These are phyloP conservation scores for Hybos culiciformis DNA, from an alignment of 2,888 invertebrate genomes.

Conservation along the genomic window DNA sequence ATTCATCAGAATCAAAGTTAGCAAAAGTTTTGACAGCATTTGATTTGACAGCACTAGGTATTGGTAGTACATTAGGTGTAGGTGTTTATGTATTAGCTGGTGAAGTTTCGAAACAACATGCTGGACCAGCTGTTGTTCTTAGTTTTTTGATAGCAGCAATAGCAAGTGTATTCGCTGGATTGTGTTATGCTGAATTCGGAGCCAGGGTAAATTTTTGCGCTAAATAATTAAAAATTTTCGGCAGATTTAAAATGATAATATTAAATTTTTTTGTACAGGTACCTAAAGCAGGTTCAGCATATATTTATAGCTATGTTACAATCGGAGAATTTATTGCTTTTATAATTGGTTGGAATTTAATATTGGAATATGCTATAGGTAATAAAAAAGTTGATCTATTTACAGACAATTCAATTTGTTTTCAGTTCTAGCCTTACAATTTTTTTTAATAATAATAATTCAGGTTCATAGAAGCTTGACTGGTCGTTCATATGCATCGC, in stretches of 20 bases:
- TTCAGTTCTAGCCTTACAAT: no score
- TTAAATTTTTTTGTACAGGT: no score
- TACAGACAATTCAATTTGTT: no score
- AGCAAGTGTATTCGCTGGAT: conserved; percentile 77
- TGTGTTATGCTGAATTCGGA: conserved; percentile 87
- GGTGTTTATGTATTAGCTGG: conserved; percentile 85
- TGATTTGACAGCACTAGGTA: conserved; percentile 70
- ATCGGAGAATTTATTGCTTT: conserved; percentile 86
- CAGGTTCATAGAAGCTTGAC: no score
- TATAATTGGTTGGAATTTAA: conserved; percentile 86
- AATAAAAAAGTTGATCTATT: conserved; percentile 17
- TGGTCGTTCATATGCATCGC: no score
- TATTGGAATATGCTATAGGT: conserved; percentile 79
- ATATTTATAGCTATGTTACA: conserved; percentile 86
- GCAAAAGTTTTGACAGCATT: conserved; percentile 64
- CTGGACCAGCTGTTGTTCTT: conserved; percentile 76
- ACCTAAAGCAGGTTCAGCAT: conserved; percentile 83
- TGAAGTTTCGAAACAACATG: conserved; percentile 61
- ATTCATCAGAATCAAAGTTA: conserved; percentile 37
- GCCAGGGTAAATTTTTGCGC: no score
- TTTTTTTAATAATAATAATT: no score
- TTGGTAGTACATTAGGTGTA: conserved; percentile 74
- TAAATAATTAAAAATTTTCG: no score
- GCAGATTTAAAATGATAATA: no score
- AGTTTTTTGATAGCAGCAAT: conserved; percentile 82